These are phyloP conservation scores for Physocephala rufipes DNA, from an alignment of 2,888 invertebrate species.

Conservation along the genomic window DNA sequence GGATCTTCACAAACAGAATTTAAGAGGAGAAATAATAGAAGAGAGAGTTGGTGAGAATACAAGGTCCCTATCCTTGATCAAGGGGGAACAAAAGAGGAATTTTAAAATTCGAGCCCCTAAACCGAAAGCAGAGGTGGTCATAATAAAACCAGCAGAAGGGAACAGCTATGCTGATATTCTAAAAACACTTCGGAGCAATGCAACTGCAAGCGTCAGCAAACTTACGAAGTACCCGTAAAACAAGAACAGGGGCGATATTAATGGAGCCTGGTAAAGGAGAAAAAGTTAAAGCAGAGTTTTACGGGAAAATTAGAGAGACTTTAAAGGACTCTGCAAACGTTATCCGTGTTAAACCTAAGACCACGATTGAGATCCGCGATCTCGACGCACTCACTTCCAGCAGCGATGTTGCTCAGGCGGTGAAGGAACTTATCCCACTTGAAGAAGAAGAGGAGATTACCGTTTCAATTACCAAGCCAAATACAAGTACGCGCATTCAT, in stretches of 20 bases:
- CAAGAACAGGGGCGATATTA: neutral
- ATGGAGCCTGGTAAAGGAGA: neutral
- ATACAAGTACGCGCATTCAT: constrained; percentile 15
- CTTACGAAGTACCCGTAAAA: neutral
- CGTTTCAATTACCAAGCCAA: constrained; percentile 6
- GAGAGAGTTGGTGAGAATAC: no score
- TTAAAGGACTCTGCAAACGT: constrained; percentile 10
- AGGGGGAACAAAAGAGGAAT: no score
- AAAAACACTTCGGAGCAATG: neutral
- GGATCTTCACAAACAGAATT: no score
- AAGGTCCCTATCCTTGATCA: no score
- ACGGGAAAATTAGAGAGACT: neutral
- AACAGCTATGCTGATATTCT: neutral
- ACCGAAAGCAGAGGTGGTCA: neutral
- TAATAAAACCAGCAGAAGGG: neutral
- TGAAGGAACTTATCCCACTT: neutral
- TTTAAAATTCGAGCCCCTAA: neutral
- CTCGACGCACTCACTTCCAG: neutral
- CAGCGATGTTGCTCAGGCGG: neutral
- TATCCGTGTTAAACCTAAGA: neutral
- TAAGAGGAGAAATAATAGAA: no score
- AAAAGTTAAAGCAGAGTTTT: constrained; percentile 6
- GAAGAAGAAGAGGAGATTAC: neutral
- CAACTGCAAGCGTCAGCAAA: neutral
- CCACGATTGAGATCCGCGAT: constrained; percentile 25